phyloP scores from a whole-genome alignment of 1,140 invertebrate species.

The Rhizoglyphus robini region DNA sequence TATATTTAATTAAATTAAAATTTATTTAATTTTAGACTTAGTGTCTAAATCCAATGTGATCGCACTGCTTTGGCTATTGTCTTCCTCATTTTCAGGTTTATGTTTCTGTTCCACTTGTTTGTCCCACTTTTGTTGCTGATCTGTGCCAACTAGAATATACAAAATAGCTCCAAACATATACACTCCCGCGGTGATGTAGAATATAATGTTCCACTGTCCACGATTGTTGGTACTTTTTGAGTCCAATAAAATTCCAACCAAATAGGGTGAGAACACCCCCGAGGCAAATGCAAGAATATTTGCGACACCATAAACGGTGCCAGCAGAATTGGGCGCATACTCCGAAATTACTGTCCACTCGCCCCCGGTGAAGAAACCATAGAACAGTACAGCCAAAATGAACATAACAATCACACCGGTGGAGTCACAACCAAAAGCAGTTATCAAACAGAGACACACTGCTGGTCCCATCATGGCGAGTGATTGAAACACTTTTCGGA shows the following conservation, averaged over 20 bases:
- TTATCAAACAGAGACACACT: conserved; percentile 22
- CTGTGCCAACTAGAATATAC: conserved; percentile 43
- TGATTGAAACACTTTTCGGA: conserved; percentile 22
- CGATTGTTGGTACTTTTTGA: conserved; percentile 2
- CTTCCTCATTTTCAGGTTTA: too few relatives aligned
- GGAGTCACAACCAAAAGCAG: conserved; percentile 24
- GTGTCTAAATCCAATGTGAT: too few relatives aligned
- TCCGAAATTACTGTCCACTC: conserved; percentile 41
- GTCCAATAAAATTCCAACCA: conserved; percentile 41
- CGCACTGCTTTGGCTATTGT: too few relatives aligned
- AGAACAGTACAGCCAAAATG: conserved; percentile 20
- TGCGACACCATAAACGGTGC: conserved; percentile 52
- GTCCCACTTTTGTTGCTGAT: conserved; percentile 33
- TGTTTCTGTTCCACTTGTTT: too few relatives aligned
- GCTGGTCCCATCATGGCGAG: conserved; percentile 23
- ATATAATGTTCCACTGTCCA: conserved; percentile 58
- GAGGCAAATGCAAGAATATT: conserved; percentile 40
- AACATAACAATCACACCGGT: conserved; percentile 21
- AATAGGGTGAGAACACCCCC: conserved; percentile 30
- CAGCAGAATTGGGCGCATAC: conserved; percentile 54
- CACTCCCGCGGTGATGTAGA: conserved; percentile 52
- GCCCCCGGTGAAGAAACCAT: neutral
- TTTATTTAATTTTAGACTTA: too few relatives aligned
- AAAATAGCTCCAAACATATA: conserved; percentile 51
- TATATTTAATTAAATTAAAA: too few relatives aligned